Conservation (phyloP, 2,113 vertebrate genomes). For the Physeter macrocephalus region DNA sequence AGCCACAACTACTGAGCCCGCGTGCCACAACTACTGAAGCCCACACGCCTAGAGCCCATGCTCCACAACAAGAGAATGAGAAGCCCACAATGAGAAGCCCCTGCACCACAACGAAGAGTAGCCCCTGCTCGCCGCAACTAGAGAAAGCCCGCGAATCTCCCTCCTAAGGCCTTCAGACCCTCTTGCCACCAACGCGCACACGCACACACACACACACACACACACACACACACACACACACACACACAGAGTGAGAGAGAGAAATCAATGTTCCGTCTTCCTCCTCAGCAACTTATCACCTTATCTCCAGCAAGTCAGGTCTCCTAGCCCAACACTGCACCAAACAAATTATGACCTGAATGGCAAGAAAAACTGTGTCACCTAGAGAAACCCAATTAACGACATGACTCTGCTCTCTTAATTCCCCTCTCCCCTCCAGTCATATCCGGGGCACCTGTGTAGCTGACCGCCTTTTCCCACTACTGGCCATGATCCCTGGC, state of each 20-base stretch:
- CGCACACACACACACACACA: background rate
- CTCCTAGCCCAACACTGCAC: conserved; percentile 41
- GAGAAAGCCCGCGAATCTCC: background rate
- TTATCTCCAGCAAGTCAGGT: conserved; percentile 49
- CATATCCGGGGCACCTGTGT: conserved; percentile 56
- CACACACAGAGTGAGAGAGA: background rate
- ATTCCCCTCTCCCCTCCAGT: conserved; percentile 54
- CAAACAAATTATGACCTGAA: conserved; percentile 72
- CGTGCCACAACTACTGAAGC: no score
- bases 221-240: background rate
- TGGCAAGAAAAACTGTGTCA: conserved; percentile 73
- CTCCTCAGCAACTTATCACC: conserved; percentile 17
- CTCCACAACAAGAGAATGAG: no score
- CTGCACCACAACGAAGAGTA: no score
- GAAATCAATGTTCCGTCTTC: background rate
- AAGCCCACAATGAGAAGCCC: no score
- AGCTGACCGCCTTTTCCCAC: conserved; percentile 48
- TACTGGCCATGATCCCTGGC: background rate
- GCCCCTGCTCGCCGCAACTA: no score
- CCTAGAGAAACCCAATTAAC: conserved; percentile 73
- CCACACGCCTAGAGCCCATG: no score
- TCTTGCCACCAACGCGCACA: background rate
- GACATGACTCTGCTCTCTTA: conserved; percentile 71
- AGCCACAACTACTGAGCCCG: no score
- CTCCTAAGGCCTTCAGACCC: background rate